Conservation (phyloP, 1,140 invertebrate genomes). For the Eumaeus atala region DNA sequence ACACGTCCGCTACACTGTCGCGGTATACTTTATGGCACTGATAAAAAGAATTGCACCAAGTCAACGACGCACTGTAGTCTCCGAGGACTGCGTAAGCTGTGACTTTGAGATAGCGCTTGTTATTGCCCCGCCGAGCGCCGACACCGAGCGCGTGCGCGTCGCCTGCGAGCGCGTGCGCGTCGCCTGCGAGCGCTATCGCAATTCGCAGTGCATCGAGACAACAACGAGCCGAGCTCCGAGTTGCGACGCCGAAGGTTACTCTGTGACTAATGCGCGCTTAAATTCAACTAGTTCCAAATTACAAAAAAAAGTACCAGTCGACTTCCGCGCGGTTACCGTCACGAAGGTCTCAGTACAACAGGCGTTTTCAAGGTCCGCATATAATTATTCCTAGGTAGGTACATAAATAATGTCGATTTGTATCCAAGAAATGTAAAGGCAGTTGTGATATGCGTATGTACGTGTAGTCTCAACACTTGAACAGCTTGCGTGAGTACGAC, state of each 20-base stretch:
- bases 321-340: conserved; percentile 71
- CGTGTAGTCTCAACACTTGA: too few species aligned
- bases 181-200: too few species aligned
- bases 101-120: conserved; percentile 66
- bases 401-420: too few species aligned
- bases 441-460: too few species aligned
- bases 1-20: conserved; percentile 25
- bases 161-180: too few species aligned
- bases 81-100: conserved; percentile 43
- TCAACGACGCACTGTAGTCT: conserved; percentile 15
- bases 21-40: too few species aligned
- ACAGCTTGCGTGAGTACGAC: too few species aligned
- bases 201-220: conserved; percentile 51
- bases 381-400: conserved; percentile 69
- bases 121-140: conserved; percentile 43
- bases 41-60: too few species aligned
- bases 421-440: too few species aligned
- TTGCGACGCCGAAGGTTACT: conserved; percentile 44
- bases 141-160: too few species aligned
- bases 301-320: conserved; percentile 59
- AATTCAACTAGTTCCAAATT: conserved; percentile 65
- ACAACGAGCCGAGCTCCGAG: conserved; percentile 51
- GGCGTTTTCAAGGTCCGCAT: conserved; percentile 66
- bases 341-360: conserved; percentile 66
- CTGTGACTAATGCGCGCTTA: conserved; percentile 67